A percentile compares a stretch with the other conserved stretches of the same genome.
Conservation (phyloP, 2,888 invertebrate genomes). For the Dynastes grantii region DNA sequence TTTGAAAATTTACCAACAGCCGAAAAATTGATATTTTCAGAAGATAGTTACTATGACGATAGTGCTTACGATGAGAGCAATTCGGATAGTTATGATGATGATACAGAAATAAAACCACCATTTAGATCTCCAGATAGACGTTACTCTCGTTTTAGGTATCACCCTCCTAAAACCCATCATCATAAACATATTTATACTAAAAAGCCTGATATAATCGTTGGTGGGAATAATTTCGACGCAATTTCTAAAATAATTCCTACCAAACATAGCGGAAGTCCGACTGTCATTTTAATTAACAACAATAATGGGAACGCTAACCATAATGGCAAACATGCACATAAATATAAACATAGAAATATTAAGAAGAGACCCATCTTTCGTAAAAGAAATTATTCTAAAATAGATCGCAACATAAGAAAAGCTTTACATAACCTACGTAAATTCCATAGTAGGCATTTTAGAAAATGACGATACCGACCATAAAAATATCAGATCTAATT, state of each 20-base stretch:
- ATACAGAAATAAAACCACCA: conserved; percentile 30
- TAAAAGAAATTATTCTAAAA: conserved; percentile 39
- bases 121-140: not conserved
- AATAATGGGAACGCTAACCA: conserved; percentile 57
- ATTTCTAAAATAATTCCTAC: conserved; percentile 5
- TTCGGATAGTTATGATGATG: not conserved
- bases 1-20: conserved; percentile 41
- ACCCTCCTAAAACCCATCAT: conserved; percentile 56
- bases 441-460: conserved; percentile 40
- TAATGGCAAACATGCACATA: conserved; percentile 30
- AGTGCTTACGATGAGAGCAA: conserved; percentile 27
- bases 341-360: conserved; percentile 17
- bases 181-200: conserved; percentile 1
- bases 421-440: conserved; percentile 51
- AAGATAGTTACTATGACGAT: conserved; percentile 27
- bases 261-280: conserved; percentile 35
- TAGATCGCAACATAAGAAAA: conserved; percentile 52
- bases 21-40: conserved; percentile 40
- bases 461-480: conserved; percentile 6
- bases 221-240: not conserved
- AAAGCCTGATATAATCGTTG: conserved; percentile 2
- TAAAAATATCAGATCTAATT: not conserved
- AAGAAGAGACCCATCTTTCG: conserved; percentile 26
- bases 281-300: conserved; percentile 61
- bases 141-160: conserved; percentile 50